Evolutionary conservation across 2,797 vertebrate genomes (phyloP).

Genomic region (Pseudomugil gertrudae): DNA sequence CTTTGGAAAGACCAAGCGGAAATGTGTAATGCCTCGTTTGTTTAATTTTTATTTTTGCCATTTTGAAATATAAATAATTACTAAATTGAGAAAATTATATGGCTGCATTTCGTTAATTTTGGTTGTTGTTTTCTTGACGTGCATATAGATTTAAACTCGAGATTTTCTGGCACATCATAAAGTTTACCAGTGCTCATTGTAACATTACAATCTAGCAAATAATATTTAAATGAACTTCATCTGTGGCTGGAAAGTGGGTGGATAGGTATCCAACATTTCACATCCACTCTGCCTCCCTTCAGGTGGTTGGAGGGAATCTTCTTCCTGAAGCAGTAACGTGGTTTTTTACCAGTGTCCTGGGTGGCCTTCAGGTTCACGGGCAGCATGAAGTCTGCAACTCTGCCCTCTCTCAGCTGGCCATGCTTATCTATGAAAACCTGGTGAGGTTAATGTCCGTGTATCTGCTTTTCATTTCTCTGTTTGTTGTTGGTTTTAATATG

Average conservation of each 20-base stretch:
- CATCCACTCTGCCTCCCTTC: conserved; percentile 14
- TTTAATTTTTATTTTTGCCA: not conserved
- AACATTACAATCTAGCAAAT: no score
- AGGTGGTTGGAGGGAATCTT: conserved; percentile 89
- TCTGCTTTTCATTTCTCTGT: not conserved
- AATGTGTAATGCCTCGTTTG: not conserved
- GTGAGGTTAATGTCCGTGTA: conserved; percentile 75
- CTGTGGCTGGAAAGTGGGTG: not conserved
- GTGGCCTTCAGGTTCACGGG: conserved; percentile 91
- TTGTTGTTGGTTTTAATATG: not conserved
- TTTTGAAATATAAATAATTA: not conserved
- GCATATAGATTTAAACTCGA: no score
- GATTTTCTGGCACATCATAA: no score
- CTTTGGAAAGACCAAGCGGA: not conserved
- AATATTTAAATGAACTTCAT: not conserved
- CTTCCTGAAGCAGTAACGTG: conserved; percentile 91
- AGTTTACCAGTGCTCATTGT: no score
- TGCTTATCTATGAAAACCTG: conserved; percentile 94
- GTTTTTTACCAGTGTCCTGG: conserved; percentile 91
- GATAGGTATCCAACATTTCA: not conserved
- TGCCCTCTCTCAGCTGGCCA: conserved; percentile 89
- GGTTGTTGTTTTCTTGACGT: no score
- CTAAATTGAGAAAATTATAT: not conserved
- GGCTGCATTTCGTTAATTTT: not conserved
- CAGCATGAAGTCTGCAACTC: conserved; percentile 94